Base-by-base conservation (phyloP, 2,888 invertebrate genomes). In the Margaritifera margaritifera region DNA sequence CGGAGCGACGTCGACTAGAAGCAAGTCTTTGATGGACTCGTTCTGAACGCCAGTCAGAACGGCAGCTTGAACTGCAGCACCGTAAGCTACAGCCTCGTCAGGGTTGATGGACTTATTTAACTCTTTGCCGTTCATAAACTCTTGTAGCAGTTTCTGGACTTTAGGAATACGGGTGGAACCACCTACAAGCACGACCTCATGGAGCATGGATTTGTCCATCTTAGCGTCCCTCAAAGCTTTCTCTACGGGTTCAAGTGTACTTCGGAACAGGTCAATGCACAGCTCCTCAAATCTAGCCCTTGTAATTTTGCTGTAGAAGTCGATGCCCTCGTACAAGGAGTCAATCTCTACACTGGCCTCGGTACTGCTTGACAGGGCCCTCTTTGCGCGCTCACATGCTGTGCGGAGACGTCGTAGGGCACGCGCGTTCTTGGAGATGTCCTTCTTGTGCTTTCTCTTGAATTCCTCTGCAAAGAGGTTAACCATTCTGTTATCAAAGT, bases 1-100 rank as follows among this genome's bases (percentile, higher is more conserved):
- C 18, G 84, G 85, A 18, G 84, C 78, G 8, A 83, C 82, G 64
- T 96, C 96, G 0, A 96, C 94, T 25, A 96, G 91, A 6, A 96
- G 90, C 0, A 96, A 93, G 82, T 96, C 97, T 91, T 98, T 96
- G 1, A 98, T 94, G 51, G 87, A 86, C 70, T 91, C 90, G 31
- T 91, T 80, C 75, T 91, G 90, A 86, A 92, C 89, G 92, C 92
- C 96, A 89, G 94, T 94, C 85, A 98, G 92, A 87, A 97, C 79
- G 51, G 87, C 87, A 11, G 87, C 87, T 74, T 87, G 87, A 19
- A 89, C 87, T 52, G 87, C 83, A 18, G 84, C 83, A 27, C 84
- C 82, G 58, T 84, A 98, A 6, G 98, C 98, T 18, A 98, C 97
- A 84, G 98, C 98, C 91, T 98, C 97, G 90, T 98, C 98, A 20